Percentiles rank a stretch among this genome's conserved stretches.
phyloP scores from a whole-genome alignment of 30 jellyfish, hydroid and myxozoan species.

The Clytia hemisphaerica region DNA sequence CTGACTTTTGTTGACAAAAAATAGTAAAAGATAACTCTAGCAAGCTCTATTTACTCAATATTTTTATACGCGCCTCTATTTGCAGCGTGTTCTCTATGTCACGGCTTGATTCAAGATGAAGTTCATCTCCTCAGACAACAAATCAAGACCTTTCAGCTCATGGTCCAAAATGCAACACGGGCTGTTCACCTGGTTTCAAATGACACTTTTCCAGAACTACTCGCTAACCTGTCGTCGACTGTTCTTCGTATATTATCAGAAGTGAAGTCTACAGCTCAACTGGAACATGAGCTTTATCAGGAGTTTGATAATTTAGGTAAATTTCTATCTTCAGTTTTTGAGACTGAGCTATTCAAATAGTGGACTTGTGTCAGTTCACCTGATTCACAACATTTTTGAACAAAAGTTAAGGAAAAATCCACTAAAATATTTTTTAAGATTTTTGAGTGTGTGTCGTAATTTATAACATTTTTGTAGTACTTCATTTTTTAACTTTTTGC shows the following conservation, averaged over 20 bases:
- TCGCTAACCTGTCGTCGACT: not conserved
- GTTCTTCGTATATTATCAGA: not conserved
- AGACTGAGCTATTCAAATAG: not conserved
- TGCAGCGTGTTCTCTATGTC: constrained; percentile 67
- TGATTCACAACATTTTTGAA: too few species aligned
- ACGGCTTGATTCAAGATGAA: constrained; percentile 62
- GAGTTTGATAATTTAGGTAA: too few species aligned
- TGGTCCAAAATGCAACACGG: not conserved
- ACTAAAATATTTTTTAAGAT: too few species aligned
- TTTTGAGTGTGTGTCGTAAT: too few species aligned
- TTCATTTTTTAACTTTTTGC: too few species aligned
- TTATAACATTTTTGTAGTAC: too few species aligned
- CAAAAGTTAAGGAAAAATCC: too few species aligned
- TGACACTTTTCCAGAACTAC: not conserved
- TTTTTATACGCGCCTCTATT: too few species aligned
- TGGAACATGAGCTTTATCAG: not conserved
- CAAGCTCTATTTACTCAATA: too few species aligned
- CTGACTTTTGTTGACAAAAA: too few species aligned
- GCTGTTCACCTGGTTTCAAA: not conserved
- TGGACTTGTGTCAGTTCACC: constrained; percentile 2
- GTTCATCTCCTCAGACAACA: constrained; percentile 47
- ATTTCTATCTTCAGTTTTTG: not conserved
- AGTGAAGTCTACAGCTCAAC: not conserved
- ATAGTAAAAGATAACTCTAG: too few species aligned
- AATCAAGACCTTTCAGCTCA: not conserved